Evolutionary conservation across 2,797 vertebrate species (phyloP).

Genomic region (Nannoperca obscura): DNA sequence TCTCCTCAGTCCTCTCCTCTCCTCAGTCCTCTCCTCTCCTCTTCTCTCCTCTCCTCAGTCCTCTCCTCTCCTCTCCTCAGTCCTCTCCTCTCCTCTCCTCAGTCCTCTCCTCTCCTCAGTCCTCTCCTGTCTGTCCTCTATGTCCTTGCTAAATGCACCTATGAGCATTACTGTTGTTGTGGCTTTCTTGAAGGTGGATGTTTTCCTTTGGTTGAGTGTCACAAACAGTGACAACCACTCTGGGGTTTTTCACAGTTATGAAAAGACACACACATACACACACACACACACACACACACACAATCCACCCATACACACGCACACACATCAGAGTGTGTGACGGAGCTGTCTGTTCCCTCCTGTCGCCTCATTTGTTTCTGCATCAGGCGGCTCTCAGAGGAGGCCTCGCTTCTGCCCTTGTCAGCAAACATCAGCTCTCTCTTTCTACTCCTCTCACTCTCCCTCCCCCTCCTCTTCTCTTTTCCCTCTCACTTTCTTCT

Average conservation of each 20-base stretch:
- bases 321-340: constrained; percentile 60
- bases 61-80: background rate
- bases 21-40: too few species aligned
- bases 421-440: constrained; percentile 78
- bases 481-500: constrained; percentile 29
- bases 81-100: background rate
- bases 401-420: constrained; percentile 73
- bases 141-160: constrained; percentile 70
- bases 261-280: constrained; percentile 49
- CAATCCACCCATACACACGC: background rate
- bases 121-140: constrained; percentile 19
- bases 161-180: constrained; percentile 56
- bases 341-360: constrained; percentile 73
- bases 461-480: constrained; percentile 8
- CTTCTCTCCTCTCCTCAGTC: too few species aligned
- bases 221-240: constrained; percentile 68
- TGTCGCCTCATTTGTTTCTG: constrained; percentile 77
- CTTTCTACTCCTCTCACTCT: constrained; percentile 41
- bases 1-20: too few species aligned
- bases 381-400: constrained; percentile 71
- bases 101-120: background rate
- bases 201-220: constrained; percentile 68
- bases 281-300: constrained; percentile 23
- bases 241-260: constrained; percentile 65
- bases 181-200: constrained; percentile 60